Evolutionary conservation across 2,113 vertebrate genomes (phyloP), one percentile per base, ranked within the genome.

Genomic region (Otocyon megalotis): DNA sequence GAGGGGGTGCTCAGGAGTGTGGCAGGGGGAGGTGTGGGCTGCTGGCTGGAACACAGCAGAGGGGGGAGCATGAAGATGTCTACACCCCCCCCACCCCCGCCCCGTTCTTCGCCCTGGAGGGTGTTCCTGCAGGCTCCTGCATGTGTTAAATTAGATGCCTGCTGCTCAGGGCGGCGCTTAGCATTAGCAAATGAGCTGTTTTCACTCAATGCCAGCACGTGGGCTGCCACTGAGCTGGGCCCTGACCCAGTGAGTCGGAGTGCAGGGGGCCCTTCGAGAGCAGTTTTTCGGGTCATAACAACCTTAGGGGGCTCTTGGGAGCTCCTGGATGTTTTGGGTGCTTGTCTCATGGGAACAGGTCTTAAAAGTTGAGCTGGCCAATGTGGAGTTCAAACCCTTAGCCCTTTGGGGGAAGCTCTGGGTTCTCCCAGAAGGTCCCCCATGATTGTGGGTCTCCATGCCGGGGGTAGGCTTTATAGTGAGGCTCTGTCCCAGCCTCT

Each of bases 81-180:
- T 43, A 35, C 0, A 0, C 2, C 53, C 54, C 22, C 67, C 67
- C 1, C 43, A 5, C 43, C 5, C 5, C 43, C 5, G 5, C 43
- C 43, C 43, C 5, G 43, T 43, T 48, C 26, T 32, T 43, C 26
- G 8, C 32, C 3, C 12, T 10, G 71, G 54, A 43, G 35, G 48
- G 35, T 48, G 4, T 89, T 24, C 37, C 2, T 30, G 17, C 54
- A 76, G 54, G 28, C 19, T 60, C 87, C n/a, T 88, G 35, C 13
- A 48, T 60, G 20, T 74, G 28, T 53, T 22, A 74, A 17, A 58
- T 74, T 74, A 43, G 65, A 30, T 72, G n/a, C 85, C 24, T 56
- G 16, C n/a, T 16, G 17, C 35, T 43, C 86, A 60, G 56, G 86
- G n/a, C 54, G 32, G 0, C 30, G 35, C 69, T 88, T 88, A 88